Evolutionary conservation across 92 coral and sea anemone species (phyloP), one percentile per base, ranked within the genome.

Genomic region (Heliopora coerulea): DNA sequence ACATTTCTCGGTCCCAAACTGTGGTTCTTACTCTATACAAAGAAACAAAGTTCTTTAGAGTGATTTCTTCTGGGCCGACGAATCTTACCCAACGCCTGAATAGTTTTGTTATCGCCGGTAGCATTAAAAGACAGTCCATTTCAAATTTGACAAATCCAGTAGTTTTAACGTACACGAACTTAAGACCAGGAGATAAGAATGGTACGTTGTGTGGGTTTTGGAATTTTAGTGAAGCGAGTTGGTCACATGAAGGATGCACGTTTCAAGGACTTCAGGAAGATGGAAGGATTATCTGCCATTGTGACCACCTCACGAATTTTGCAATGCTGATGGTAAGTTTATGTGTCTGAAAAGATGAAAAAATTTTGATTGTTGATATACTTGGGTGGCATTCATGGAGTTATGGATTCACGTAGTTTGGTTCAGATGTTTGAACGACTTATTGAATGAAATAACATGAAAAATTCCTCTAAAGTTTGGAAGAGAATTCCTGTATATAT

Each of bases 251-350:
- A 27, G 64, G 64, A 26, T 59, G 64, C 18, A 27, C 8, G 33
- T 59, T 59, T 59, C 35, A 59, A 59, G 35, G 64, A 6, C 35
- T 59, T 21, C 64, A 23, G 29, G 33, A 26, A 2, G 64, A 59
- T 59, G 64, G 64, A 1, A 59, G 64, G 14, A 18, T 59, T 4
- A 20, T 59, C 33, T 59, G 64, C 14, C 25, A 24, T n/a, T 56
- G 62, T 24, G 31, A 56, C 23, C 62, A 56, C 23, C 23, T 56
- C 12, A 56, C 62, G 14, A 56, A 56, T 30, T 56, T 56, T 56
- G 62, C 62, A 56, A 56, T 56, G 62, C 23, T 56, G 34, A 59
- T 59, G 64, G 64, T 59, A 27, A 59, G 64, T 26, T 27, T 21
- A 21, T 59, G 12, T 37, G 5, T 4, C 42, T 37, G 5, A 12